These are phyloP conservation scores for Potamarius usumacintae DNA, from an alignment of 2,113 vertebrate genomes.

Conservation along the genomic window DNA sequence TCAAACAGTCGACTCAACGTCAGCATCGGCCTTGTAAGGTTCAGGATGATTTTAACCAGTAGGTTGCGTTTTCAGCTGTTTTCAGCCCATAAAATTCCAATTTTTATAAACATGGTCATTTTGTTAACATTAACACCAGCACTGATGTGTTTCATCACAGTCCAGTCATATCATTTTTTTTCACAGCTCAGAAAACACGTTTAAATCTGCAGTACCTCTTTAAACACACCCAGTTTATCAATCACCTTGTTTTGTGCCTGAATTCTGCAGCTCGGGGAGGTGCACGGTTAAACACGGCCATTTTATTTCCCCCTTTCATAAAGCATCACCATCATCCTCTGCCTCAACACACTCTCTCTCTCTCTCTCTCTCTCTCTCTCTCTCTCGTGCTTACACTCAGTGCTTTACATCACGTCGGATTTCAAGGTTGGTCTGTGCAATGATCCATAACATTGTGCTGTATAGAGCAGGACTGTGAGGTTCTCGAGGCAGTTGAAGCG, in stretches of 20 bases:
- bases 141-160: background rate
- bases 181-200: background rate
- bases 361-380: background rate
- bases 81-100: no score
- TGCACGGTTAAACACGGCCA: conserved; percentile 11
- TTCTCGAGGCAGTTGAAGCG: background rate
- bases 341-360: background rate
- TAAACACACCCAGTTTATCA: background rate
- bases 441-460: background rate
- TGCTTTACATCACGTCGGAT: background rate
- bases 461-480: background rate
- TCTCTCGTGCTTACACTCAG: background rate
- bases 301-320: conserved; percentile 25
- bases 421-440: conserved; percentile 19
- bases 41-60: no score
- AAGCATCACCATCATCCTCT: conserved; percentile 34
- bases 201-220: no score
- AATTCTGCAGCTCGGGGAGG: background rate
- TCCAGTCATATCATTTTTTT: background rate
- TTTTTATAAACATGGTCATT: no score
- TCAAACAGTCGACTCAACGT: no score
- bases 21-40: no score
- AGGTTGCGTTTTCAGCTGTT: no score
- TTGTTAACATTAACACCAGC: background rate
- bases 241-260: background rate